phyloP scores from a whole-genome alignment of 1,140 invertebrate species.

The Drosophila nasuta region DNA sequence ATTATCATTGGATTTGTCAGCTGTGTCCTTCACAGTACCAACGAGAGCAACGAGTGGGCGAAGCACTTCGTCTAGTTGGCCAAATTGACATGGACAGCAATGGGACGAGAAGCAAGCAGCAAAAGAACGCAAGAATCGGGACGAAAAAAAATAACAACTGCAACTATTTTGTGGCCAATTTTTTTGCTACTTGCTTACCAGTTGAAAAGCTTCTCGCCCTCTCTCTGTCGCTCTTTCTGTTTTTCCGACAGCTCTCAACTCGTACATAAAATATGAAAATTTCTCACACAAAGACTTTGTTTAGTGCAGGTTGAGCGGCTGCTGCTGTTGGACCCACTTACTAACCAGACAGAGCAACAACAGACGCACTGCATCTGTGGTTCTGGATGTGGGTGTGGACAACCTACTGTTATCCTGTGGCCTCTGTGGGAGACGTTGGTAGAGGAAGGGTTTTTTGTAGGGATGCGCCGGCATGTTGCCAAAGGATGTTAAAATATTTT shows the following conservation, averaged over 20 bases:
- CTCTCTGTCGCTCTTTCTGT: slow-evolving; percentile 2
- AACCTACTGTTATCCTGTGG: neutral
- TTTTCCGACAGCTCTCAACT: slow-evolving; percentile 42
- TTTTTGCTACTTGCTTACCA: neutral
- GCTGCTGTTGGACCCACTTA: slow-evolving; percentile 47
- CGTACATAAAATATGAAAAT: slow-evolving; percentile 77
- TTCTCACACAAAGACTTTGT: slow-evolving; percentile 72
- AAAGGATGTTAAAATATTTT: slow-evolving; percentile 83
- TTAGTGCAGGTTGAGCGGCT: slow-evolving; percentile 62
- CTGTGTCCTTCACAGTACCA: neutral
- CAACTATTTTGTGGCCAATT: slow-evolving; percentile 28
- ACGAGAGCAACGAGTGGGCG: neutral
- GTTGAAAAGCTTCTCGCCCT: neutral
- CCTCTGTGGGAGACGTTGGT: too few relatives aligned
- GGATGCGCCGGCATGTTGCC: slow-evolving; percentile 69
- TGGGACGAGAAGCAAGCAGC: slow-evolving; percentile 9
- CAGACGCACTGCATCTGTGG: slow-evolving; percentile 48
- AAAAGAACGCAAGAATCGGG: neutral
- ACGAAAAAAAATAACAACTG: slow-evolving; percentile 34
- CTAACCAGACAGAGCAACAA: slow-evolving; percentile 42
- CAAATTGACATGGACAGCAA: slow-evolving; percentile 61
- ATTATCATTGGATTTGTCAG: slow-evolving; percentile 69
- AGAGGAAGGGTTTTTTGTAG: slow-evolving; percentile 4
- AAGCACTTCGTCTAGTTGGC: slow-evolving; percentile 31
- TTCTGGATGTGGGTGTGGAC: slow-evolving; percentile 1